phyloP scores from a whole-genome alignment of 2,888 invertebrate species.

The Ditylenchus weischeri region DNA sequence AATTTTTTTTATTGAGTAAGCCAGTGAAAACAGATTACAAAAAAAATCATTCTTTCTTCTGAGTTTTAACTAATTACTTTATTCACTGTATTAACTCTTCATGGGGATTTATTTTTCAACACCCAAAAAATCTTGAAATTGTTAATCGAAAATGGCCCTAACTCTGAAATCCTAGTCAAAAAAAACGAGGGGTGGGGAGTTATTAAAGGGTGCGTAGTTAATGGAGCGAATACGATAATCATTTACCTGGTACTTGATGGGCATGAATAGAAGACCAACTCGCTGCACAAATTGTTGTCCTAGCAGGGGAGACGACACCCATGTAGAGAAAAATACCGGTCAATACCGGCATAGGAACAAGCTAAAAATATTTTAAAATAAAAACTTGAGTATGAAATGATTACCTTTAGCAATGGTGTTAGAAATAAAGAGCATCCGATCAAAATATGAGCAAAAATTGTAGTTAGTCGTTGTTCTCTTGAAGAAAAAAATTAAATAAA shows the following conservation, averaged over 20 bases:
- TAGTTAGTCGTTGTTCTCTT: conserved; percentile 74
- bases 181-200: too few species aligned
- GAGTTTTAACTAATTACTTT: too few species aligned
- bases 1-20: too few species aligned
- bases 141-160: too few species aligned
- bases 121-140: too few species aligned
- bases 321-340: conserved; percentile 64
- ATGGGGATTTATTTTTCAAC: too few species aligned
- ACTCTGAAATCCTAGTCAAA: too few species aligned
- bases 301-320: conserved; percentile 61
- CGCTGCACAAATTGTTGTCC: conserved; percentile 55
- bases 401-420: conserved; percentile 51
- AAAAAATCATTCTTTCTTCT: too few species aligned
- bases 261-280: conserved; percentile 56
- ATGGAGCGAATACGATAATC: too few species aligned
- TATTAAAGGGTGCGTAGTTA: too few species aligned
- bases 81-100: too few species aligned
- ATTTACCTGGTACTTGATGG: conserved; percentile 39
- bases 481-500: conserved; percentile 27
- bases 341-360: conserved; percentile 62
- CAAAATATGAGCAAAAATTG: conserved; percentile 74
- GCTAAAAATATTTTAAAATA: conserved; percentile 33
- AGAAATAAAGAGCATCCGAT: conserved; percentile 62
- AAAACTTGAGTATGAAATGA: background rate
- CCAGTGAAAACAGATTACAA: too few species aligned